Conservation (phyloP, 2,797 vertebrate species). For the Pteropus rufus region DNA sequence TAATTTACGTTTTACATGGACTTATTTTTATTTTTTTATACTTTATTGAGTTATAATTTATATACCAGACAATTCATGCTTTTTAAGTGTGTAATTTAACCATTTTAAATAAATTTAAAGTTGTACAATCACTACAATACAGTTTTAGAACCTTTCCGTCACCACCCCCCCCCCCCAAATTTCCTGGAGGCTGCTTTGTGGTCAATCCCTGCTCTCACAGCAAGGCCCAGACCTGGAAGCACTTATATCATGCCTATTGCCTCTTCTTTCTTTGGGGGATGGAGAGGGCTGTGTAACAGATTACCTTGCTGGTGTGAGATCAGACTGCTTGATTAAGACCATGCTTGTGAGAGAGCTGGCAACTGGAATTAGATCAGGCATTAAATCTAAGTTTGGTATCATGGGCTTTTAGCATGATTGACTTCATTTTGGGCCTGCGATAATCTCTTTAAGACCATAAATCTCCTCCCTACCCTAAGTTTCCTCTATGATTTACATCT, state of each 20-base stretch:
- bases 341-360: not conserved
- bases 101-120: not conserved
- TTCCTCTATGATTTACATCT: not conserved
- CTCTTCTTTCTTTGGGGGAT: too few species aligned
- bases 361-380: too few species aligned
- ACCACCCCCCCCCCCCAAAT: fast-evolving
- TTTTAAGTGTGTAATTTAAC: not conserved
- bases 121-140: not conserved
- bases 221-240: not conserved
- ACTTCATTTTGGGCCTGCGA: not conserved
- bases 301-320: too few species aligned
- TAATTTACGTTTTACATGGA: not conserved
- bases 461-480: not conserved
- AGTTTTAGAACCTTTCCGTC: not conserved
- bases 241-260: too few species aligned
- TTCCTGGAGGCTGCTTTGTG: not conserved
- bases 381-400: not conserved
- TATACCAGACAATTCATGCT: not conserved
- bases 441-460: not conserved
- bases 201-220: not conserved
- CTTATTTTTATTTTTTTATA: not conserved
- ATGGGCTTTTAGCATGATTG: not conserved
- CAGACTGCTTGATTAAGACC: not conserved
- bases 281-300: too few species aligned
- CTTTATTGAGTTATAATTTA: not conserved